Base-by-base conservation (phyloP, 2,888 invertebrate genomes). In the Ophion obscuratus region DNA sequence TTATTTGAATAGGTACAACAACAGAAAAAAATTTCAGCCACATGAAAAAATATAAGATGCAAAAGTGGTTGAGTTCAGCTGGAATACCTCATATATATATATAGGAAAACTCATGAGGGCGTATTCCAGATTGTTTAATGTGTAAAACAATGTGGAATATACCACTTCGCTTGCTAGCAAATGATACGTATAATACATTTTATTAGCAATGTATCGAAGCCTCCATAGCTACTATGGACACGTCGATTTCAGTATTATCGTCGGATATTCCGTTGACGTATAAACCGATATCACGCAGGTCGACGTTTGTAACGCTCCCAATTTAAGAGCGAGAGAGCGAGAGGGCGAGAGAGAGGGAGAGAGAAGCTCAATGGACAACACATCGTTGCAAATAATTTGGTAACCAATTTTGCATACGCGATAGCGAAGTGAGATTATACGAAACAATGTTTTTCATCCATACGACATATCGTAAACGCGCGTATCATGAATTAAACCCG, bases 381-480 rank as follows among this genome's bases (percentile, higher is more conserved):
- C 57, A 20, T 68, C 20, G 66, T 76, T 82, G 24, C 79, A 68
- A 85, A 82, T 73, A 79, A 85, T 85, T 85, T 80, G 57, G n/a
- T 57, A 75, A 61, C 17, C 20, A 40, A 67, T 82, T 75, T 47
- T 11, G 27, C 7, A 71, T 66, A n/a, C 66, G 61, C n/a, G 61
- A 61, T n/a, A 31, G 44, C 17, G 53, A 53, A 36, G 31, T 17
- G 20, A 9, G 59, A 59, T 59, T 40, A 70, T 77, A 66, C 57
- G 36, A 53, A 77, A 66, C 61, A 24, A 81, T 74, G 67, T 84
- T 81, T 81, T 78, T 78, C 74, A 81, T 71, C 67, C 36, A 11
- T 47, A 14, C 11, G 67, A 14, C 67, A 64, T 66, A 36, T 44
- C 36, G 62, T 57, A 62, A 61, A 53, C 20, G 10, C 53, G 40